These are phyloP conservation scores for Mustelus asterias DNA, from an alignment of 2,113 vertebrate species.

Conservation along the genomic window DNA sequence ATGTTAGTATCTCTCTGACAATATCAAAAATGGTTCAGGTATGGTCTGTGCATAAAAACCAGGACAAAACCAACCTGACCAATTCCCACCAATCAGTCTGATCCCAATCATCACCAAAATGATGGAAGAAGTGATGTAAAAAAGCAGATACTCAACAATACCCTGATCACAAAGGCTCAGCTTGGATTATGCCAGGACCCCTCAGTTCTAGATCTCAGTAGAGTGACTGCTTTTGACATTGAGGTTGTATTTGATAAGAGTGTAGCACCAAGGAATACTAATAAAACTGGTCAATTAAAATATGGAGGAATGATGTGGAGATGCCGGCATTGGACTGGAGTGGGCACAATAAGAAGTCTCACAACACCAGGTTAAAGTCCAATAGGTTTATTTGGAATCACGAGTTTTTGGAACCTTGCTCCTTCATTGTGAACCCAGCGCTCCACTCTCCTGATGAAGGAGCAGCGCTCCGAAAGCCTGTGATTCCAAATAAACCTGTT, in stretches of 20 bases:
- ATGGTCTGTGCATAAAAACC: not conserved
- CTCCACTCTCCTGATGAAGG: no score
- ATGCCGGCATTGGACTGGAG: no score
- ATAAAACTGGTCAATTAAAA: not conserved
- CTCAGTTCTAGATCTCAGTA: not conserved
- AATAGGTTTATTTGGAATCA: no score
- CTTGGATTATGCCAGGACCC: not conserved
- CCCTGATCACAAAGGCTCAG: not conserved
- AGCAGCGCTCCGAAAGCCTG: no score
- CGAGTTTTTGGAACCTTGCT: no score
- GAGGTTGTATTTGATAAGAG: no score
- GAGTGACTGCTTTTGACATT: no score
- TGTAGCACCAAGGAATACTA: no score
- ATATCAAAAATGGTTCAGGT: not conserved
- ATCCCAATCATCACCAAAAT: not conserved
- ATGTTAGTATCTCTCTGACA: not conserved
- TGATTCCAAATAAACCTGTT: no score
- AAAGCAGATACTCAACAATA: not conserved
- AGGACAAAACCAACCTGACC: not conserved
- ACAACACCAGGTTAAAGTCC: no score
- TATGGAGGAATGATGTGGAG: not conserved
- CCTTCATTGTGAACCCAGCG: no score
- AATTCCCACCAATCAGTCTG: not conserved
- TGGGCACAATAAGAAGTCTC: no score
- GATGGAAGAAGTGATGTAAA: not conserved